Percentiles rank a stretch among this genome's conserved stretches.
These are phyloP conservation scores for Numida meleagris DNA, from an alignment of 2,113 vertebrate species.

Conservation along the genomic window DNA sequence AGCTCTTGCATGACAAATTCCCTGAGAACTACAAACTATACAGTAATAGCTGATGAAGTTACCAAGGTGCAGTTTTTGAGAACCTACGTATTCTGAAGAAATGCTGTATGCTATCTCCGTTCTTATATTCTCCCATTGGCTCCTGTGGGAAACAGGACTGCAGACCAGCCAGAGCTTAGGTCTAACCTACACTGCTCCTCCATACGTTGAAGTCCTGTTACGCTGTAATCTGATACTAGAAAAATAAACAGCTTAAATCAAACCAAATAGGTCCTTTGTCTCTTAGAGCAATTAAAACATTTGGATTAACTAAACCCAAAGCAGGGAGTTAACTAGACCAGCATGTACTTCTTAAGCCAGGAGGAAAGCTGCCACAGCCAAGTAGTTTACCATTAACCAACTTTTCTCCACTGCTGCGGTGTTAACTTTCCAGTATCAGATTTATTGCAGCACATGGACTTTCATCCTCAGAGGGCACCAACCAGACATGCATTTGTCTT, in stretches of 20 bases:
- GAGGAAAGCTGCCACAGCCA: background rate
- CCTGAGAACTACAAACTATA: background rate
- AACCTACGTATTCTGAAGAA: background rate
- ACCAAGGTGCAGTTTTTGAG: background rate
- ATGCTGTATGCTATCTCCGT: background rate
- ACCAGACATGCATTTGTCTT: background rate
- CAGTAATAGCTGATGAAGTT: background rate
- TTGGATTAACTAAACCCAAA: background rate
- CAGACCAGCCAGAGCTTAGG: background rate
- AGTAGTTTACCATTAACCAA: conserved; percentile 20
- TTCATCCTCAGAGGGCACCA: background rate
- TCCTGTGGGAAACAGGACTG: rapidly evolving
- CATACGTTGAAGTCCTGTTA: background rate
- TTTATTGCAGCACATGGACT: conserved; percentile 24
- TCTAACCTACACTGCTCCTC: background rate
- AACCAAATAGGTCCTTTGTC: background rate
- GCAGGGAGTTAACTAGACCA: background rate
- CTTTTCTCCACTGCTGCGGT: background rate
- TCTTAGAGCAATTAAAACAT: background rate
- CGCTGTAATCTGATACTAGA: background rate
- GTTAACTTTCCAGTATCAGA: background rate
- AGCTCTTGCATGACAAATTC: background rate
- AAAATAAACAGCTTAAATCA: background rate
- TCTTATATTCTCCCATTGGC: background rate
- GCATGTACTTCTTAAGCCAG: background rate